phyloP scores from a whole-genome alignment of 2,797 vertebrate species.

The Cynodonichthys magdalenae region DNA sequence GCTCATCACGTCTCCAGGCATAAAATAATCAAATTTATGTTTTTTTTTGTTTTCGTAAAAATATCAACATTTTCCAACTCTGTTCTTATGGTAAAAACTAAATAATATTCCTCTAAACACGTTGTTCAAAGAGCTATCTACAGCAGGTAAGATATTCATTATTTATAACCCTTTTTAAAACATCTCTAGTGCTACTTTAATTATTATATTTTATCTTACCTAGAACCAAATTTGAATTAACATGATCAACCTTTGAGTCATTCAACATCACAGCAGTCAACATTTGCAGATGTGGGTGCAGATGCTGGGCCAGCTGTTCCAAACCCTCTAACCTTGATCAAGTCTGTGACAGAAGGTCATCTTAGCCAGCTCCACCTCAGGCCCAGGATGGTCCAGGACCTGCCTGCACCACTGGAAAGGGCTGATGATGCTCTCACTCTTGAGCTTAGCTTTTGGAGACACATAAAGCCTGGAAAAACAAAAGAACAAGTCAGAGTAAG shows the following conservation, averaged over 20 bases:
- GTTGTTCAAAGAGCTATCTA: background rate
- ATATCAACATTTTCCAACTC: no score
- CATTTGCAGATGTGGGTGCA: constrained; percentile 38
- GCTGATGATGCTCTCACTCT: constrained; percentile 77
- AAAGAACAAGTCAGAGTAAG: background rate
- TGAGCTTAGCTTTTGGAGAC: constrained; percentile 83
- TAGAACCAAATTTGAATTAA: no score
- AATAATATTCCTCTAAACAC: background rate
- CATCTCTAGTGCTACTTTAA: no score
- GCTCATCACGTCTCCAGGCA: no score
- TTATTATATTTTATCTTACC: no score
- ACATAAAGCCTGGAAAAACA: constrained; percentile 88
- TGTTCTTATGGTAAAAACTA: no score
- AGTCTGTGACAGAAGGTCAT: constrained; percentile 92
- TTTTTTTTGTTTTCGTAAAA: no score
- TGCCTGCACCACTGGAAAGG: constrained; percentile 95
- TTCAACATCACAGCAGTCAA: constrained; percentile 33
- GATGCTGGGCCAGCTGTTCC: constrained; percentile 39
- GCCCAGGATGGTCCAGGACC: constrained; percentile 92
- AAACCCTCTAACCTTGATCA: constrained; percentile 91
- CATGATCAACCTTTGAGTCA: no score
- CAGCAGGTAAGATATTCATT: background rate
- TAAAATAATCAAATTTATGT: no score
- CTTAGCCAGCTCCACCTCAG: constrained; percentile 93
- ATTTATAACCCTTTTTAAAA: no score